Base-by-base conservation (phyloP, 2,113 vertebrate species). In the Dendropsophus ebraccatus region DNA sequence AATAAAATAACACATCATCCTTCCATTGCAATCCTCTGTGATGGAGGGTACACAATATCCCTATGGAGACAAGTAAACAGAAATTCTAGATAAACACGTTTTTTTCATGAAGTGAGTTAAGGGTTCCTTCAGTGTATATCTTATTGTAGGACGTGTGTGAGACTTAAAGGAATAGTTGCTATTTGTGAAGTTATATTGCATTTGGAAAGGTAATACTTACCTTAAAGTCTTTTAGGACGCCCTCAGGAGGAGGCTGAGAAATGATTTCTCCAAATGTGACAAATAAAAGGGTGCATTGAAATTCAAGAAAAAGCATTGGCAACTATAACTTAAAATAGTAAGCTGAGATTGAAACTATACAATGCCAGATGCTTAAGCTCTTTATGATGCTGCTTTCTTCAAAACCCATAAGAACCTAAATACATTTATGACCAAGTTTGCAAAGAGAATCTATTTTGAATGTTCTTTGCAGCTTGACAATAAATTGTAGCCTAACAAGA, bases 31-130 rank as follows among this genome's bases (percentile, higher is more conserved):
- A n/a, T n/a, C n/a, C n/a, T n/a, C n/a, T 82, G 45, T 70, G 47
- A 70, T 82, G 41, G 65, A 82, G 70, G 17, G 47, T 35, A 21
- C 30, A 50, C 8, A 54, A 62, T 35, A 70, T 82, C 28, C 47
- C 47, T 54, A 70, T 30, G 16, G 81, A 82, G 13, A 45, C 37
- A 30, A 21, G 11, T 47, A 47, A 28, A 47, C 11, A 65, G 56
- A 37, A 62, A 17, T 65, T 9, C 56, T 65, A 62, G 32, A 58
- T 58, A 58, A 0, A 47, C 32, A 30, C 47, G 56, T 1, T 45
- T 81, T 41, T 81, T 80, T 62, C 32, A 60, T 80, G 47, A 37
- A 41, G 4, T 41, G 52, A 58, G 32, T 58, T 80, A 45, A 78
- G 54, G 49, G 35, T 30, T 80, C 54, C 21, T 19, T 80, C 45